A percentile compares a stretch with the other conserved stretches of the same genome.
phyloP scores from a whole-genome alignment of 2,113 vertebrate genomes.

The Cnemophilus loriae region DNA sequence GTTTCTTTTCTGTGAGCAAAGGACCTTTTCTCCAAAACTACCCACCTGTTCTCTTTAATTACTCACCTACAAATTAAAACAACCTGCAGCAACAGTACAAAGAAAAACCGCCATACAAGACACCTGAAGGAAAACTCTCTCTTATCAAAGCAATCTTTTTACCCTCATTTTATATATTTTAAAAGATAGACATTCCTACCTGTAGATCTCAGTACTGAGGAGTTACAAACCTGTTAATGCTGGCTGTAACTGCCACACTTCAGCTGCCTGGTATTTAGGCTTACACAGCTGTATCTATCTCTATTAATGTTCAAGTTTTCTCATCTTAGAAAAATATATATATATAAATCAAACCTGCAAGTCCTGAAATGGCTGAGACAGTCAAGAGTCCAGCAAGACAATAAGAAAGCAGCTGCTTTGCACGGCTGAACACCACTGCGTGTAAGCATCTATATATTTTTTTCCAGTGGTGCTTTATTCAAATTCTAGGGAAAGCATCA shows the following conservation, averaged over 20 bases:
- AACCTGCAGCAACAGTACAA: slow-evolving; percentile 15
- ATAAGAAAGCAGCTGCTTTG: slow-evolving; percentile 62
- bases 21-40: slow-evolving; percentile 27
- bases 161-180: neutral
- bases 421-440: slow-evolving; percentile 38
- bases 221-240: slow-evolving; percentile 52
- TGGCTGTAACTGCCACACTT: slow-evolving; percentile 49
- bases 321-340: neutral
- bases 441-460: slow-evolving; percentile 20
- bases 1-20: neutral
- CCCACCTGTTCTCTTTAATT: slow-evolving; percentile 34
- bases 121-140: neutral
- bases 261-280: neutral
- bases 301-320: slow-evolving; percentile 48
- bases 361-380: slow-evolving; percentile 70
- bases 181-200: slow-evolving; percentile 53
- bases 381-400: slow-evolving; percentile 73
- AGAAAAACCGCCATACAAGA: neutral
- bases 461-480: slow-evolving; percentile 32
- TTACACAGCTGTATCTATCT: neutral
- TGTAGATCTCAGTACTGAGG: slow-evolving; percentile 63
- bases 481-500: slow-evolving; percentile 71
- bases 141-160: neutral
- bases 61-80: slow-evolving; percentile 6
- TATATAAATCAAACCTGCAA: slow-evolving; percentile 45